These are phyloP conservation scores for Eudorcas thomsonii DNA, from an alignment of 2,113 vertebrate genomes.

Conservation along the genomic window DNA sequence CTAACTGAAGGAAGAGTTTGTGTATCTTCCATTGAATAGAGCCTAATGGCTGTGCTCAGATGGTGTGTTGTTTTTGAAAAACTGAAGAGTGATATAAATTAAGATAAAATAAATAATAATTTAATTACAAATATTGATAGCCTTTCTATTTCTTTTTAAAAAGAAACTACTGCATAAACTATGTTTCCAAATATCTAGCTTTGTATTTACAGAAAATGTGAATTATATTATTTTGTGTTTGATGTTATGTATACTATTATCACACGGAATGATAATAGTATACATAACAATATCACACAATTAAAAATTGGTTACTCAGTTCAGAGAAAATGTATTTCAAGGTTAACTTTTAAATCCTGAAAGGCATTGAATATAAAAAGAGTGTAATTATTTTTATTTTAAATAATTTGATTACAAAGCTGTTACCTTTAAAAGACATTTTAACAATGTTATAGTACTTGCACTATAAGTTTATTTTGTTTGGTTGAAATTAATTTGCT, in stretches of 20 bases:
- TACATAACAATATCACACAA: no score
- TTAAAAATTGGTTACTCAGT: neutral
- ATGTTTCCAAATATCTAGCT: neutral
- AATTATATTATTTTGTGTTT: neutral
- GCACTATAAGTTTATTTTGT: neutral
- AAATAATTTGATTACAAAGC: constrained; percentile 4
- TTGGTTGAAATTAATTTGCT: neutral
- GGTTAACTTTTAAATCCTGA: constrained; percentile 7
- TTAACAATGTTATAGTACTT: neutral
- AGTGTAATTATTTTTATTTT: neutral
- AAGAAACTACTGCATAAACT: neutral
- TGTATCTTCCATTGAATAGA: neutral
- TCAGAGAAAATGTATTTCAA: neutral
- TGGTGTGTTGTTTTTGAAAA: neutral
- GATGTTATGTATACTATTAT: neutral
- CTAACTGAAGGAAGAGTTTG: neutral
- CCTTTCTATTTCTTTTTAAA: neutral
- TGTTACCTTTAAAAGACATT: neutral
- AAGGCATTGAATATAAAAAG: neutral
- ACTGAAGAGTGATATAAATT: no score
- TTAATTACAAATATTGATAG: neutral
- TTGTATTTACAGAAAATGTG: neutral
- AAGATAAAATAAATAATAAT: neutral
- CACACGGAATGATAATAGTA: neutral
- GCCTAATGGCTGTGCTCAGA: neutral